Evolutionary conservation across 2,888 invertebrate species (phyloP), one percentile per base, ranked within the genome.

Genomic region (Ectropis crepuscularia): DNA sequence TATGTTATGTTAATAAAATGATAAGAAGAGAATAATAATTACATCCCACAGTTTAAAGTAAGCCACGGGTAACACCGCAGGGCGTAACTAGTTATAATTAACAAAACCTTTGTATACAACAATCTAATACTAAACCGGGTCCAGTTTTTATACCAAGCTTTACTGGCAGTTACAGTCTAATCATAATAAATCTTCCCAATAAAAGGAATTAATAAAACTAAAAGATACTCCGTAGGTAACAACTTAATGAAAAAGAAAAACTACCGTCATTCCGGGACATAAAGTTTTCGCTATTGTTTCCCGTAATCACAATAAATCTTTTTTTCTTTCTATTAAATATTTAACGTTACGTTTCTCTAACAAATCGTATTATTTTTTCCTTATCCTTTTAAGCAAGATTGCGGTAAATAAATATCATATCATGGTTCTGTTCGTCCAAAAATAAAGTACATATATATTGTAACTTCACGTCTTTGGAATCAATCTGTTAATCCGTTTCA

Each of bases 241-340:
- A 53, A 45, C 37, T 53, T 53, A 63, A 58, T 58, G 43, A 61
- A 61, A 57, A 61, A 49, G 54, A 49, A 57, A 58, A 63, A 63
- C 57, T 53, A 43, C 43, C 45, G 11, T 47, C 39, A n/a, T 63
- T 63, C 39, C 45, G 53, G 48, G 12, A 58, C 53, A 57, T 63
- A 53, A 58, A 53, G 48, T 53, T 57, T 57, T 16, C 39, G 37
- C 47, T 12, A n/a, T 16, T 51, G 11, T 57, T 57, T 47, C 50
- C 57, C 42, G 61, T 62, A 57, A 62, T 62, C 57, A 62, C 47
- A 46, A 57, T 62, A 62, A 62, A 62, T 62, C 61, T 62, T 55
- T 45, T 37, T 54, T 39, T 38, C 12, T 28, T 28, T 16, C 10
- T 55, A n/a, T 47, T 39, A 46, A 55, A 46, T 46, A 6, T 45